Evolutionary conservation across 2,113 vertebrate species (phyloP), one percentile per base, ranked within the genome.

Genomic region (Raja brachyura): DNA sequence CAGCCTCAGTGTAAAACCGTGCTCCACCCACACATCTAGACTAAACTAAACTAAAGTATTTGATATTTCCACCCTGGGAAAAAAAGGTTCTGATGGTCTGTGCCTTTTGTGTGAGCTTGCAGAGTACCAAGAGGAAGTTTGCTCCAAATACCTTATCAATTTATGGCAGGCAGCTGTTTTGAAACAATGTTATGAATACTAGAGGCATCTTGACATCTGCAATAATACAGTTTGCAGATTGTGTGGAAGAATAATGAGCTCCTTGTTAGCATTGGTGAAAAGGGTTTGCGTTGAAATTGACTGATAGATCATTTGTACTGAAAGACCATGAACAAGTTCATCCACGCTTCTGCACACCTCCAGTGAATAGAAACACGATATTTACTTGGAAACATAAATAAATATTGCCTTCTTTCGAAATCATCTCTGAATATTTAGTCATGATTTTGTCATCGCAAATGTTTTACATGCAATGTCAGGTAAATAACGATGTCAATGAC

Each of bases 301-400:
- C 73, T 92, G 70, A 92, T 54, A 54, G 20, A 73, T 92, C 10
- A 10, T 90, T 85, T 31, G 83, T 1, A 18, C 63, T 33, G 11
- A 5, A 63, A 16, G 28, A 88, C 11, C 31, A 31, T 88, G 83
- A 88, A 63, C 83, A n/a, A 31, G 25, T 33, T 88, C 83, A 31
- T 7, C 11, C n/a, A 16, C n/a, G 59, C 59, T 1, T 63, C 59
- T 31, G 33, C 83, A 63, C 11, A 88, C 59, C 59, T 63, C 61
- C 83, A 33, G 59, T 88, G 63, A 88, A 88, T 31, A 88, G 83
- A 88, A 88, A 88, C n/a, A 39, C 31, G 14, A 10, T 66, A 31
- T 31, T 88, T 63, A 88, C 83, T 88, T 88, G n/a, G 83, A 63
- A 88, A 88, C 59, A 28, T 31, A 88, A 31, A 56, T 4, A 63